These are phyloP conservation scores for Coenonympha glycerion DNA, from an alignment of 2,888 invertebrate genomes.

Conservation along the genomic window DNA sequence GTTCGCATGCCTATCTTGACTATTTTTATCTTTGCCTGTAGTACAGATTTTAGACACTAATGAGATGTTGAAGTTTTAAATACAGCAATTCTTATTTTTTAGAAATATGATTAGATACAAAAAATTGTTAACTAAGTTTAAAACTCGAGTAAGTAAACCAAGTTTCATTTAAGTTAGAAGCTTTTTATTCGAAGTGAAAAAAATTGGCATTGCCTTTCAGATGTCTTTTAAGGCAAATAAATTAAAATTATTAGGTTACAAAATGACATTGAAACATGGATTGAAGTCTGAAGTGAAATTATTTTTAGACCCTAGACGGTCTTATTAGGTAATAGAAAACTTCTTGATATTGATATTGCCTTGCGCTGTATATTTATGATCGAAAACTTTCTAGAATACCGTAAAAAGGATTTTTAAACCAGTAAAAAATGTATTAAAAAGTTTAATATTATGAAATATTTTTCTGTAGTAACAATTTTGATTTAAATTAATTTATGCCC, in stretches of 20 bases:
- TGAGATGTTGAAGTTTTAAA: too few species aligned
- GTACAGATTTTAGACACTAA: too few species aligned
- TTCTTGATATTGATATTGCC: constrained; percentile 6
- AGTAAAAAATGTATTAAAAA: background rate
- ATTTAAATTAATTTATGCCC: too few species aligned
- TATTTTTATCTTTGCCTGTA: too few species aligned
- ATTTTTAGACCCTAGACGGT: constrained; percentile 1
- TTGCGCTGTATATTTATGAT: constrained; percentile 9
- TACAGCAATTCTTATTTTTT: too few species aligned
- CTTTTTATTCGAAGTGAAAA: background rate
- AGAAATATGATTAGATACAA: too few species aligned
- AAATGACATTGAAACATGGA: constrained; percentile 6
- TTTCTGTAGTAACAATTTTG: too few species aligned
- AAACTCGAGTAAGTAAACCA: background rate
- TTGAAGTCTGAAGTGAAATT: constrained; percentile 5
- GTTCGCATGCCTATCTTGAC: too few species aligned
- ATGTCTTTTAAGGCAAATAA: constrained; percentile 8
- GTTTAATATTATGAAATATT: constrained; percentile 1
- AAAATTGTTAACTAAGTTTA: too few species aligned
- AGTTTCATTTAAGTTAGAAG: background rate
- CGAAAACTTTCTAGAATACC: constrained; percentile 2
- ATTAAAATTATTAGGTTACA: constrained; percentile 6
- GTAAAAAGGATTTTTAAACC: constrained; percentile 2
- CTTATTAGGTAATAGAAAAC: constrained; percentile 9
- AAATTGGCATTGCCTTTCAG: background rate